Evolutionary conservation across 2,113 vertebrate species (phyloP).

Genomic region (Eretmochelys imbricata): DNA sequence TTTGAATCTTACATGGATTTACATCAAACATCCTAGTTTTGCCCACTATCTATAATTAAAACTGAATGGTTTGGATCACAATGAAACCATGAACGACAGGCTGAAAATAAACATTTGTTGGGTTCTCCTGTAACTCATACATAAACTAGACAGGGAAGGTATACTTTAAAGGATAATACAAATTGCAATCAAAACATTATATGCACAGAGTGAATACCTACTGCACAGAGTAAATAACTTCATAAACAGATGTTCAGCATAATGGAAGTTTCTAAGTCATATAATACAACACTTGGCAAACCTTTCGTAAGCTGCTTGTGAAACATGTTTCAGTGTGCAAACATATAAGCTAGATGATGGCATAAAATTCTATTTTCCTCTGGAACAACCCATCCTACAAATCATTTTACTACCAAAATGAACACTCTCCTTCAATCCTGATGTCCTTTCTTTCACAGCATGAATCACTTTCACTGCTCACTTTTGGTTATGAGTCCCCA

Average conservation of each 20-base stretch:
- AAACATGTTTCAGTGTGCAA: neutral
- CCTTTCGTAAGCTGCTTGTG: neutral
- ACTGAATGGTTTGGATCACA: conserved; percentile 15
- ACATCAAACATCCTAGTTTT: neutral
- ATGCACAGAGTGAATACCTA: neutral
- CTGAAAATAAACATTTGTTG: neutral
- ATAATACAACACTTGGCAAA: conserved; percentile 27
- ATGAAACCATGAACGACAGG: neutral
- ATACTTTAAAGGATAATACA: conserved; percentile 23
- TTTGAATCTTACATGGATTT: neutral
- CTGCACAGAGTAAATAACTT: conserved; percentile 18
- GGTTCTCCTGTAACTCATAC: neutral
- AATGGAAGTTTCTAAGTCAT: conserved; percentile 8
- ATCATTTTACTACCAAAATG: conserved; percentile 4
- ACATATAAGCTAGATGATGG: neutral
- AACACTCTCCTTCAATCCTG: neutral
- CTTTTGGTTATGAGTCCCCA: neutral
- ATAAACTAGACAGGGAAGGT: neutral
- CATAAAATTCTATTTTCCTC: conserved; percentile 33
- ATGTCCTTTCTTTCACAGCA: neutral
- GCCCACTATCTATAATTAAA: neutral
- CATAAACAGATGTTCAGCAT: neutral
- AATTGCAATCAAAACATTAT: neutral
- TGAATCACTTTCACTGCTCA: conserved; percentile 3
- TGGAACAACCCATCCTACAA: conserved; percentile 2